Percentiles rank a stretch among this genome's conserved stretches.
These are phyloP conservation scores for Germaria angustata DNA, from an alignment of 2,888 invertebrate genomes.

Conservation along the genomic window DNA sequence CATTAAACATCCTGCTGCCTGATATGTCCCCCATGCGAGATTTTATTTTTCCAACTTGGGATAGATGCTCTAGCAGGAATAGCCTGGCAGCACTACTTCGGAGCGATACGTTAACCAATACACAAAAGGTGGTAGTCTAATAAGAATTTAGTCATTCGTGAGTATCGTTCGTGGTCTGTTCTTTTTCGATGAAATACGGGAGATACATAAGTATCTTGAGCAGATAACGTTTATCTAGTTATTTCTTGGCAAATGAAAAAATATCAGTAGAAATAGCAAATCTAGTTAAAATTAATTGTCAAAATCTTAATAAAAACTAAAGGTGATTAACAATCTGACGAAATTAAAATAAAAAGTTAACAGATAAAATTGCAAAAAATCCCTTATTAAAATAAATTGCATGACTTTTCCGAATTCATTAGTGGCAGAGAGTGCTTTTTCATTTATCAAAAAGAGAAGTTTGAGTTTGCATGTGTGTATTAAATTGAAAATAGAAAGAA, in stretches of 20 bases:
- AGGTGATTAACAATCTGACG: constrained; percentile 31
- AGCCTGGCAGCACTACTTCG: neutral
- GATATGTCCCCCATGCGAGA: too few relatives aligned
- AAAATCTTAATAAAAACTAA: constrained; percentile 26
- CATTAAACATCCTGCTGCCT: too few relatives aligned
- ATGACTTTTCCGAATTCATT: constrained; percentile 28
- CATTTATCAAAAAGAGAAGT: constrained; percentile 25
- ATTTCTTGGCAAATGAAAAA: constrained; percentile 13
- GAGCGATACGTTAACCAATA: constrained; percentile 39
- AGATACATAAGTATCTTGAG: constrained; percentile 27
- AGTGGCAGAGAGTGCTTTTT: constrained; percentile 24
- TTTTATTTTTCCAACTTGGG: neutral
- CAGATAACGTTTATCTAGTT: constrained; percentile 42
- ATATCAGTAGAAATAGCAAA: constrained; percentile 18
- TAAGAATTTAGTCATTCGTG: constrained; percentile 62
- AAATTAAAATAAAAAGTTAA: neutral
- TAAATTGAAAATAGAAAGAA: constrained; percentile 3
- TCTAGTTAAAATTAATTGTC: neutral
- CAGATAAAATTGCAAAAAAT: constrained; percentile 7
- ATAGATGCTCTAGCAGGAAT: too few relatives aligned
- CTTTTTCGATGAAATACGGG: constrained; percentile 53
- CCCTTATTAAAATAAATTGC: constrained; percentile 33
- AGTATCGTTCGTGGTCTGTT: constrained; percentile 58
- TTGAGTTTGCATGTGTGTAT: constrained; percentile 17
- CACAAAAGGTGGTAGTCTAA: constrained; percentile 52